Evolutionary conservation across 2,113 vertebrate genomes (phyloP).

Genomic region (Gymnogyps californianus): DNA sequence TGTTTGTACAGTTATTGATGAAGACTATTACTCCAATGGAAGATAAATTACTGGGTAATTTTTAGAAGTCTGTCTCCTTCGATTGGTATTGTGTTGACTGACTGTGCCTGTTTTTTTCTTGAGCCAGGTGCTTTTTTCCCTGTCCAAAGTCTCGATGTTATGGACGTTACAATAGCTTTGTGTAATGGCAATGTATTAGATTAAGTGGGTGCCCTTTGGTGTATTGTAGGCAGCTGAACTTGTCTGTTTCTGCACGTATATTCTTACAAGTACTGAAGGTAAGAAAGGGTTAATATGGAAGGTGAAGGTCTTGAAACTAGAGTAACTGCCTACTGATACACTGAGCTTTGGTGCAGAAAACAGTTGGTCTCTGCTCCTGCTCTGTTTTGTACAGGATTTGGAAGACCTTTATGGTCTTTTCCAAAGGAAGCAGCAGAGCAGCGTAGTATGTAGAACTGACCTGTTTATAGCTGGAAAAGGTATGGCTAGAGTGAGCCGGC

Average conservation of each 20-base stretch:
- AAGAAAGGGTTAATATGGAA: not conserved
- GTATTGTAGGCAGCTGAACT: not conserved
- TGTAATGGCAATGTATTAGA: not conserved
- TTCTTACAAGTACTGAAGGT: not conserved
- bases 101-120: not conserved
- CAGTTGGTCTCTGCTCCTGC: not conserved
- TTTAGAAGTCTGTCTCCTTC: not conserved
- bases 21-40: not conserved
- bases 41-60: not conserved
- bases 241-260: not conserved
- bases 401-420: not conserved
- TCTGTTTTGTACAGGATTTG: not conserved
- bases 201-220: not conserved
- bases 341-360: not conserved
- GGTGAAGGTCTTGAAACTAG: not conserved
- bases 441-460: not conserved
- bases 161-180: not conserved
- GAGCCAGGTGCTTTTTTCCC: not conserved
- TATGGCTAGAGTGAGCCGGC: not conserved
- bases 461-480: not conserved
- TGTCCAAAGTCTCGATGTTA: not conserved
- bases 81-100: not conserved
- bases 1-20: not conserved
- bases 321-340: not conserved
- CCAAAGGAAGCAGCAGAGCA: not conserved